phyloP scores from a whole-genome alignment of 2,113 vertebrate species.

The Etheostoma spectabile region DNA sequence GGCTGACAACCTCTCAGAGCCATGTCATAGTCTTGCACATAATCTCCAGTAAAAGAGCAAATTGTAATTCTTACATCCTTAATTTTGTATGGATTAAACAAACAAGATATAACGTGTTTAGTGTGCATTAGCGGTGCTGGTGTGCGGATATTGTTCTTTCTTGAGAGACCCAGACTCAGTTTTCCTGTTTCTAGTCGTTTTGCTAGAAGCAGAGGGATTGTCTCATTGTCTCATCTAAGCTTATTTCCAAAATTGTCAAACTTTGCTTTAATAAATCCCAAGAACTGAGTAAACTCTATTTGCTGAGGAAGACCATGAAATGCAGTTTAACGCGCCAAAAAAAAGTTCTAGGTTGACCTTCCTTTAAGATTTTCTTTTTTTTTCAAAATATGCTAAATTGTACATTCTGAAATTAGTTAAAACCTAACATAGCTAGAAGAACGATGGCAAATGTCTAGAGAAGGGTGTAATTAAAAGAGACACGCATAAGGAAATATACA shows the following conservation, averaged over 20 bases:
- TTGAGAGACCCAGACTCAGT: too few species aligned
- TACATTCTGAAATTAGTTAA: background rate
- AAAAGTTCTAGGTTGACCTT: background rate
- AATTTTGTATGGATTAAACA: background rate
- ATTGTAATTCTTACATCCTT: too few species aligned
- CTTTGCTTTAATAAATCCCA: background rate
- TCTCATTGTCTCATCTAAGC: background rate
- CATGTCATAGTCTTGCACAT: background rate
- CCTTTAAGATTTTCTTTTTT: background rate
- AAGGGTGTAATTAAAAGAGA: background rate
- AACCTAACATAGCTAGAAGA: background rate
- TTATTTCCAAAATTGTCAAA: conserved; percentile 1
- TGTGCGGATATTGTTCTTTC: too few species aligned
- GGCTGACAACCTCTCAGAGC: background rate
- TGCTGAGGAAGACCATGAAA: background rate
- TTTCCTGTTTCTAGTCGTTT: too few species aligned
- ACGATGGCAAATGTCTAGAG: background rate
- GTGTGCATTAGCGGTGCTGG: background rate
- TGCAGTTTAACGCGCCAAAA: background rate
- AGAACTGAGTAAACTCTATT: conserved; percentile 2
- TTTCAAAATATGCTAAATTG: background rate
- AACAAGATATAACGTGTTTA: rapidly evolving
- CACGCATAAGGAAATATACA: background rate
- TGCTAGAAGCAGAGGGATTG: too few species aligned
- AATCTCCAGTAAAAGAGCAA: background rate